Evolutionary conservation across 1,140 invertebrate species (phyloP).

Genomic region (Sarcophaga bullata): DNA sequence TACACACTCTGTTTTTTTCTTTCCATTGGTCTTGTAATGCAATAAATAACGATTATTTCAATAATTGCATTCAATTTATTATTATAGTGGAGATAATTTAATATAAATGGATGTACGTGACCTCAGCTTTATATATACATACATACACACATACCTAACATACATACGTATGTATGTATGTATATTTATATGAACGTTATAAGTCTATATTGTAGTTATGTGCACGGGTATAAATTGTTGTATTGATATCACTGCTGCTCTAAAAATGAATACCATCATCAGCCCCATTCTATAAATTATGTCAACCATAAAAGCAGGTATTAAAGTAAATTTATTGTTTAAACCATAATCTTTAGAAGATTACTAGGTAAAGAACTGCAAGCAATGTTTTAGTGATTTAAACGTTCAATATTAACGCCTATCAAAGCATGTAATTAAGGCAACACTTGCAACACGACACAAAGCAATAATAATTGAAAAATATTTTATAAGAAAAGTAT

Average conservation of each 20-base stretch:
- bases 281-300: background rate
- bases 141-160: background rate
- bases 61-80: constrained; percentile 65
- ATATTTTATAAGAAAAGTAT: too few relatives aligned
- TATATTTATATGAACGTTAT: background rate
- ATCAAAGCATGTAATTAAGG: too few relatives aligned
- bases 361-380: too few relatives aligned
- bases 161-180: constrained; percentile 7
- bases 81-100: constrained; percentile 64
- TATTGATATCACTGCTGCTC: background rate
- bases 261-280: background rate
- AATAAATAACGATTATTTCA: constrained; percentile 65
- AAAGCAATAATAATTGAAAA: too few relatives aligned
- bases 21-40: constrained; percentile 47
- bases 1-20: background rate
- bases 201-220: too few relatives aligned
- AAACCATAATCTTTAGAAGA: too few relatives aligned
- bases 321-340: too few relatives aligned
- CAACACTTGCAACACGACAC: too few relatives aligned
- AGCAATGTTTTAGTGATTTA: too few relatives aligned
- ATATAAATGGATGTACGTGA: constrained; percentile 65
- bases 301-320: too few relatives aligned
- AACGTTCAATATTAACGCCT: too few relatives aligned
- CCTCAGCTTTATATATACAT: constrained; percentile 48
- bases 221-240: background rate